Evolutionary conservation across 2,113 vertebrate species (phyloP).

Genomic region (Lagenorhynchus albirostris): DNA sequence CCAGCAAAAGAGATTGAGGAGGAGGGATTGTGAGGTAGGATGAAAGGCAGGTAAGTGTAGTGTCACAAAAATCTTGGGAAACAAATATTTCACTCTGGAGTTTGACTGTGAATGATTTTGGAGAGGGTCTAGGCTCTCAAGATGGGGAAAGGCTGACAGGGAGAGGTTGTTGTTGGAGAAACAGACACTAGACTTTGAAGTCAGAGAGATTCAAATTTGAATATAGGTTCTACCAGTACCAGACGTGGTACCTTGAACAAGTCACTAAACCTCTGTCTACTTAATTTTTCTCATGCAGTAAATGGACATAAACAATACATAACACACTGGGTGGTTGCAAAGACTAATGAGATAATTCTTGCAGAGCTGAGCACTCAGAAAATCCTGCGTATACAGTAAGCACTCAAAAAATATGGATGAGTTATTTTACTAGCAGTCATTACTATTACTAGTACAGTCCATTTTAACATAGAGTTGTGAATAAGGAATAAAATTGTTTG

Average conservation of each 20-base stretch:
- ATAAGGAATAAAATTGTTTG: neutral
- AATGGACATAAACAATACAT: neutral
- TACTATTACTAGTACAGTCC: neutral
- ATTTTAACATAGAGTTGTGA: neutral
- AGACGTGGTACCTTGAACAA: neutral
- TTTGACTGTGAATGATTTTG: neutral
- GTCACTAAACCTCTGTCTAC: neutral
- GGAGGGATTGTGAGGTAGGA: neutral
- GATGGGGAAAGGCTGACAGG: neutral
- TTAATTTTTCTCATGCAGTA: neutral
- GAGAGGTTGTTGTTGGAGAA: neutral
- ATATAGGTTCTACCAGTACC: neutral
- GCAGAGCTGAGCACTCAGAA: neutral
- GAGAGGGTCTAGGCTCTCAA: neutral
- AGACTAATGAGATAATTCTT: neutral
- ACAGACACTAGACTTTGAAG: neutral
- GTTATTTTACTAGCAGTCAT: neutral
- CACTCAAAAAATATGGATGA: neutral
- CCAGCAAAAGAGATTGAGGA: neutral
- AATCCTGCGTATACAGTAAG: neutral
- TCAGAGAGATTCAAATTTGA: neutral
- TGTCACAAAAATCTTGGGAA: neutral
- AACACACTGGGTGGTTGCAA: neutral
- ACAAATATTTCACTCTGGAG: neutral
- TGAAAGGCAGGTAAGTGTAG: neutral